Conservation (phyloP, 2,888 invertebrate species). For the Agonum fuliginosum region DNA sequence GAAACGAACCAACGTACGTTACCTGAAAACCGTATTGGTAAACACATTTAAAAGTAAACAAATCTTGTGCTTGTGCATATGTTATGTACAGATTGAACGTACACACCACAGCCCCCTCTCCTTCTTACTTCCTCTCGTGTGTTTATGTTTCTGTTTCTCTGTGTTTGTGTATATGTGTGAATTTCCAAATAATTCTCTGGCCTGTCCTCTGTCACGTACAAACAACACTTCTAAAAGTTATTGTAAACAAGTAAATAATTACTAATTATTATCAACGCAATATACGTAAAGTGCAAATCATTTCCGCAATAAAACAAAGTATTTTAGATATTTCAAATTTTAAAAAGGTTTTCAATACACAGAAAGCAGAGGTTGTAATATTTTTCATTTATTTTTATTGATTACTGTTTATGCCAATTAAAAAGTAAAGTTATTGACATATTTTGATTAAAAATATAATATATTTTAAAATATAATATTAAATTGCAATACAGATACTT, state of each 20-base stretch:
- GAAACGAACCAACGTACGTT: constrained; percentile 8
- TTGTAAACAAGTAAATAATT: constrained; percentile 41
- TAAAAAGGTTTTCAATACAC: too few species aligned
- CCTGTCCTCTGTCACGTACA: constrained; percentile 42
- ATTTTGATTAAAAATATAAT: too few species aligned
- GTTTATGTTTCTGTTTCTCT: constrained; percentile 1
- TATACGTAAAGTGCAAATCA: not conserved
- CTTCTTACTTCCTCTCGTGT: not conserved
- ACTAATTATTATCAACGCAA: constrained; percentile 4
- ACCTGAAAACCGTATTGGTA: constrained; percentile 51
- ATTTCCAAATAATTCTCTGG: constrained; percentile 47
- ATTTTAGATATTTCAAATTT: too few species aligned
- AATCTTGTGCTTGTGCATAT: constrained; percentile 40
- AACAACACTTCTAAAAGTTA: constrained; percentile 36
- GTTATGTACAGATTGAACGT: constrained; percentile 9
- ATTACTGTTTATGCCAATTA: too few species aligned
- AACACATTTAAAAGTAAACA: constrained; percentile 53
- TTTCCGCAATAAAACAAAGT: not conserved
- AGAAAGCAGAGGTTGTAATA: too few species aligned
- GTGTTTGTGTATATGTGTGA: constrained; percentile 41
- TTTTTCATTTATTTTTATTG: too few species aligned
- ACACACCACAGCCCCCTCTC: not conserved
- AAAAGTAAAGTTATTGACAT: too few species aligned
- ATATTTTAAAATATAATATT: too few species aligned
- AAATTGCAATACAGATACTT: too few species aligned